These are phyloP conservation scores for Leptobrachium ailaonicum DNA, from an alignment of 2,113 vertebrate genomes.

Conservation along the genomic window DNA sequence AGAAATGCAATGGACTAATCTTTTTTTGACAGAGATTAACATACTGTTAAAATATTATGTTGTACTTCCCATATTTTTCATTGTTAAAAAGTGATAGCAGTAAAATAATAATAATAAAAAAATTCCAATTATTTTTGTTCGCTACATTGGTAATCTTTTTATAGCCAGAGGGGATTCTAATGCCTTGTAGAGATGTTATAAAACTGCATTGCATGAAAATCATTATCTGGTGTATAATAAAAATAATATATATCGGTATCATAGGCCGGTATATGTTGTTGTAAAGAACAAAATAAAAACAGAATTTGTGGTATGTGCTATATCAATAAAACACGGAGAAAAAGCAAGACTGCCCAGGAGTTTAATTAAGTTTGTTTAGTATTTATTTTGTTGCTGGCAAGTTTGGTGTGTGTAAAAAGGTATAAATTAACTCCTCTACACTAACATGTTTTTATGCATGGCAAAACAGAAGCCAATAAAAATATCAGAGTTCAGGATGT, in stretches of 20 bases:
- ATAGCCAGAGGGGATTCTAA: background rate
- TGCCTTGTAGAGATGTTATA: background rate
- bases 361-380: background rate
- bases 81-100: background rate
- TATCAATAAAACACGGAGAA: background rate
- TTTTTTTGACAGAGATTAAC: background rate
- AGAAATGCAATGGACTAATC: background rate
- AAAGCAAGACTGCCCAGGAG: background rate
- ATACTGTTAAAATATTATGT: background rate
- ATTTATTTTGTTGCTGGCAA: too few relatives aligned
- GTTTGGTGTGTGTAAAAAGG: too few relatives aligned
- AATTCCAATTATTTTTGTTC: background rate
- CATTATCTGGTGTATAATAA: background rate
- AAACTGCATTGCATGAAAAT: background rate
- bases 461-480: too few relatives aligned
- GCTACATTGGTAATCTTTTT: background rate
- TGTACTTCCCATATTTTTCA: background rate
- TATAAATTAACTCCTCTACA: too few relatives aligned
- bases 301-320: background rate
- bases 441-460: too few relatives aligned
- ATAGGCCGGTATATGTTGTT: background rate
- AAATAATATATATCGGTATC: background rate
- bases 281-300: background rate
- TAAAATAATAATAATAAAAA: slow-evolving; percentile 8
- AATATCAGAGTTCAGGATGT: too few relatives aligned